Evolutionary conservation across 2,888 invertebrate genomes (phyloP).

Genomic region (Lasius fuliginosus): DNA sequence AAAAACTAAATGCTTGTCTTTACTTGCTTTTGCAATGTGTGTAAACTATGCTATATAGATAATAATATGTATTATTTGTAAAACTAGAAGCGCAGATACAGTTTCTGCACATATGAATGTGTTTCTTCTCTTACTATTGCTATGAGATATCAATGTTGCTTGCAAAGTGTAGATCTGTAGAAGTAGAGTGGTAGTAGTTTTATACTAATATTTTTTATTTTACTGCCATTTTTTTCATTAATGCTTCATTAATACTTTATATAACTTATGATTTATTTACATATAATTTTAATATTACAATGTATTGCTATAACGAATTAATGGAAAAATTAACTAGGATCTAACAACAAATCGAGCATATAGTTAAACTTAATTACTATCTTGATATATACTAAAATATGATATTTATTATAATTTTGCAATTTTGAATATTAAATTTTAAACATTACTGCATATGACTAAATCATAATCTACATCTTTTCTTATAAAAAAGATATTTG

Average conservation of each 20-base stretch:
- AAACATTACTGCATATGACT: background rate
- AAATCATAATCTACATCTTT: constrained; percentile 14
- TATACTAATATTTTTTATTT: constrained; percentile 56
- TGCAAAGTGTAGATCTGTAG: constrained; percentile 47
- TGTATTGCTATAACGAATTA: constrained; percentile 4
- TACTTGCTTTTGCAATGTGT: constrained; percentile 45
- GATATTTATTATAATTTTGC: constrained; percentile 5
- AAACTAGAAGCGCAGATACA: constrained; percentile 3
- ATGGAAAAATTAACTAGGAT: background rate
- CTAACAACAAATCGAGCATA: background rate
- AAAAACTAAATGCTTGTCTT: constrained; percentile 33
- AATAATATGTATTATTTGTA: constrained; percentile 8
- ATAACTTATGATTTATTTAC: constrained; percentile 3
- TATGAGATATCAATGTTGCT: constrained; percentile 45
- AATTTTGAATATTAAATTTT: constrained; percentile 20
- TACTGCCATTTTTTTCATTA: constrained; percentile 39
- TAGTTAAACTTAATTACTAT: constrained; percentile 2
- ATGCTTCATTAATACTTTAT: constrained; percentile 48
- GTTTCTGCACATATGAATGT: constrained; percentile 52
- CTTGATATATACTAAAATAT: background rate
- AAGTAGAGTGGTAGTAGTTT: constrained; percentile 45
- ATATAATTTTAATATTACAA: constrained; percentile 17
- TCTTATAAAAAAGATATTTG: constrained; percentile 1
- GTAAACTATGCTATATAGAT: background rate
- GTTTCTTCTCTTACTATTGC: constrained; percentile 42